These are phyloP conservation scores for Sepioteuthis lessoniana DNA, from an alignment of 2,888 invertebrate genomes.

Conservation along the genomic window DNA sequence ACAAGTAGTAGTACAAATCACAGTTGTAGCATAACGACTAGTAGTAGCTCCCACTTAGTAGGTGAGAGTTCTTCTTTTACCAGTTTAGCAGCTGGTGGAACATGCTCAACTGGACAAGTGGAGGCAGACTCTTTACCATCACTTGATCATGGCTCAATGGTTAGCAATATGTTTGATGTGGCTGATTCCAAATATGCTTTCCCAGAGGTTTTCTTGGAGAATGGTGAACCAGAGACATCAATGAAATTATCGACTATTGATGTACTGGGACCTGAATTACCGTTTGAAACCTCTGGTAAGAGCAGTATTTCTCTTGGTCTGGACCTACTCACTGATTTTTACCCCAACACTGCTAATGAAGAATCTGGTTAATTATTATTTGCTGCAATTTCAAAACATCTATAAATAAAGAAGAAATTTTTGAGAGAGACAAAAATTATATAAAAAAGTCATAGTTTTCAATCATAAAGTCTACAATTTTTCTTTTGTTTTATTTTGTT, in stretches of 20 bases:
- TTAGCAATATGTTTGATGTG: conserved; percentile 40
- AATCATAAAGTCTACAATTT: background rate
- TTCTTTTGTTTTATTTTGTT: too few species aligned
- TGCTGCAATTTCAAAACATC: too few species aligned
- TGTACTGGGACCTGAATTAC: conserved; percentile 39
- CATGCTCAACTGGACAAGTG: background rate
- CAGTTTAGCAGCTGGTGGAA: conserved; percentile 39
- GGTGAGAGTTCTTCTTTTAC: background rate
- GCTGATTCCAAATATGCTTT: conserved; percentile 40
- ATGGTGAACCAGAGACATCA: conserved; percentile 41
- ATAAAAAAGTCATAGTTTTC: background rate
- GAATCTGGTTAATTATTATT: background rate
- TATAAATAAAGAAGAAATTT: background rate
- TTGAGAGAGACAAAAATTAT: background rate
- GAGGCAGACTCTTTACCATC: conserved; percentile 24
- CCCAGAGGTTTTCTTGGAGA: conserved; percentile 45
- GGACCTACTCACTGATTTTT: conserved; percentile 34
- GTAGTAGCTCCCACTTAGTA: background rate
- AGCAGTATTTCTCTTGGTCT: conserved; percentile 24
- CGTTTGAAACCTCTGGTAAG: conserved; percentile 45
- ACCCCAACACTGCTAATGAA: conserved; percentile 6
- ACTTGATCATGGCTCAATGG: background rate
- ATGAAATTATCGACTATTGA: background rate
- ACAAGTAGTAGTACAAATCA: background rate
- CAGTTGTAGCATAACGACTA: background rate